Conservation (phyloP, 2,888 invertebrate species). For the Therioaphis trifolii region DNA sequence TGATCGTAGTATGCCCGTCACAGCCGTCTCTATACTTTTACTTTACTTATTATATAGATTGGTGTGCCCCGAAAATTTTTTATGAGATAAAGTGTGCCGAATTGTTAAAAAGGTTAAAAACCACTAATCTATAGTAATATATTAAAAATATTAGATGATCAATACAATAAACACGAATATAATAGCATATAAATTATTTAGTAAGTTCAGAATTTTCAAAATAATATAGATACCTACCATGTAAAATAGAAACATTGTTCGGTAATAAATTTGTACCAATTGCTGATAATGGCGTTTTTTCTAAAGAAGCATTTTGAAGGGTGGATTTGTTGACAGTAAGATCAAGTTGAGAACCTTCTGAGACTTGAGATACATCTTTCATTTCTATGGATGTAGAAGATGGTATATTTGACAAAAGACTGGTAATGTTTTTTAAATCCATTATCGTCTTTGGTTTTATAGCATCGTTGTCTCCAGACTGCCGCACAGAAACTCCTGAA, state of each 20-base stretch:
- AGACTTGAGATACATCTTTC: conserved; percentile 49
- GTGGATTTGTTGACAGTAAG: conserved; percentile 64
- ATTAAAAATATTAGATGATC: too few species aligned
- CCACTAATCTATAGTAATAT: too few species aligned
- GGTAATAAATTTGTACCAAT: conserved; percentile 81
- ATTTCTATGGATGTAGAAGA: conserved; percentile 64
- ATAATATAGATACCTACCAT: conserved; percentile 68
- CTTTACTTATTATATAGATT: too few species aligned
- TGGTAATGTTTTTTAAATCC: conserved; percentile 58
- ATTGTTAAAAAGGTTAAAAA: too few species aligned
- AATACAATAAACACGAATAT: too few species aligned
- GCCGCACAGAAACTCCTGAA: conserved; percentile 71
- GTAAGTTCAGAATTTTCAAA: too few species aligned
- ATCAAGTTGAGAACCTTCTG: conserved; percentile 63
- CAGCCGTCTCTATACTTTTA: too few species aligned
- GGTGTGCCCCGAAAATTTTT: too few species aligned
- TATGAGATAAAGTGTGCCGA: too few species aligned
- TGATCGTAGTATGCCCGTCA: too few species aligned
- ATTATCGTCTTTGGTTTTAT: conserved; percentile 60
- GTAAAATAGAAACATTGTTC: conserved; percentile 70
- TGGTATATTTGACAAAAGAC: conserved; percentile 50
- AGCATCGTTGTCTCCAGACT: conserved; percentile 68
- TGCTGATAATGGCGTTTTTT: conserved; percentile 87
- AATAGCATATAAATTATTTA: too few species aligned
- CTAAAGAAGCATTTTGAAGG: conserved; percentile 75